Evolutionary conservation across 2,113 vertebrate genomes (phyloP).

Genomic region (Boulengeromyrus knoepffleri): DNA sequence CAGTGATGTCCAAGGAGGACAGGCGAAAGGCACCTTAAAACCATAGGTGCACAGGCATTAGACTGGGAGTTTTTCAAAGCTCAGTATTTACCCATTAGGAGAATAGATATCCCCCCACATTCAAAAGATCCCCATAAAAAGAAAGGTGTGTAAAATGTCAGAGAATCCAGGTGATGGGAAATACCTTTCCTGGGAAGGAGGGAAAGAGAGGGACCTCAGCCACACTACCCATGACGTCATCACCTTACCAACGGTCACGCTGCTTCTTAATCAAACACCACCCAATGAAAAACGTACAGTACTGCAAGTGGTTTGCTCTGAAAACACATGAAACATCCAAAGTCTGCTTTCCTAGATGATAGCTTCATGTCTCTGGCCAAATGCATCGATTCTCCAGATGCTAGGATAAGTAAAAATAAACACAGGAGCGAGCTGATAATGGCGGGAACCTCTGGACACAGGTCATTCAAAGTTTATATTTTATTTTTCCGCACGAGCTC

Average conservation of each 20-base stretch:
- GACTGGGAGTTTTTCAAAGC: neutral
- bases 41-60: neutral
- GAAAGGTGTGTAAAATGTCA: neutral
- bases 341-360: neutral
- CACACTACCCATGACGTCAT: neutral
- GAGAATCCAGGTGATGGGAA: neutral
- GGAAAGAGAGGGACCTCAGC: neutral
- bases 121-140: neutral
- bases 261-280: neutral
- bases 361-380: neutral
- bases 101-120: neutral
- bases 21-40: neutral
- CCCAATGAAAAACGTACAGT: neutral
- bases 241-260: neutral
- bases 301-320: neutral
- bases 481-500: neutral
- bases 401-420: neutral
- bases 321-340: neutral
- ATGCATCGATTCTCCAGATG: neutral
- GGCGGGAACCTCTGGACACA: neutral
- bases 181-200: neutral
- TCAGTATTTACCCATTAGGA: neutral
- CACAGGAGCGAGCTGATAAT: neutral
- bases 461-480: constrained; percentile 2
- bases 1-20: neutral